A percentile compares a stretch with the other conserved stretches of the same genome.
These are phyloP conservation scores for Clarias batrachus DNA, from an alignment of 2,113 vertebrate species.

Conservation along the genomic window DNA sequence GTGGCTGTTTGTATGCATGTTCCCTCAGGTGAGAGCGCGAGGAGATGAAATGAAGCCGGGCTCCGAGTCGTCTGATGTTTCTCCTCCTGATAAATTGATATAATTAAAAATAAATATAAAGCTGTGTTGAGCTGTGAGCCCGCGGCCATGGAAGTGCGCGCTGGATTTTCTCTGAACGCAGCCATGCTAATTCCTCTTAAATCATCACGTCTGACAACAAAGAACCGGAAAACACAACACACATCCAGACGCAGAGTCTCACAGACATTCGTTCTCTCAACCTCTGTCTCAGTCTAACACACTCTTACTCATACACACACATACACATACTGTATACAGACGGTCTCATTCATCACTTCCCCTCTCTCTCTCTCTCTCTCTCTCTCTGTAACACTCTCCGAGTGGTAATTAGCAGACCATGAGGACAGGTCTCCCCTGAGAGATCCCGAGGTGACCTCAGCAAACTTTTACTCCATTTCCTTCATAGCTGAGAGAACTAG, in stretches of 20 bases:
- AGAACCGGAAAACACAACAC: constrained; percentile 58
- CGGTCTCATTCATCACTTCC: not conserved
- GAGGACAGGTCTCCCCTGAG: not conserved
- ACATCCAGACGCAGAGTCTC: constrained; percentile 48
- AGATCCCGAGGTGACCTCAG: not conserved
- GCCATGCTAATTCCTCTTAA: constrained; percentile 74
- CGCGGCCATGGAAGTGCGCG: constrained; percentile 63
- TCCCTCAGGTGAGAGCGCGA: constrained; percentile 73
- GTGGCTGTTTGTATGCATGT: constrained; percentile 55
- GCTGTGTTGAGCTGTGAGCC: constrained; percentile 72
- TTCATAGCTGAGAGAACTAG: not conserved
- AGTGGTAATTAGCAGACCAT: not conserved
- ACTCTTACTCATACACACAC: not conserved
- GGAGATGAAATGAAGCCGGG: constrained; percentile 74
- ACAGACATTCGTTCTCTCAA: not conserved
- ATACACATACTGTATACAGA: constrained; percentile 43
- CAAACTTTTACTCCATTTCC: not conserved
- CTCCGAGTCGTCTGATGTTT: constrained; percentile 73
- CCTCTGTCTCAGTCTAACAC: not conserved
- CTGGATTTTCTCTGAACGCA: constrained; percentile 73
- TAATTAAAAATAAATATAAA: constrained; percentile 79
- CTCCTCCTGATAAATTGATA: constrained; percentile 78
- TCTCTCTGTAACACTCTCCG: constrained; percentile 57
- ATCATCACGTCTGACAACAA: constrained; percentile 82
- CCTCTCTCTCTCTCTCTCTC: constrained; percentile 44